Percentiles rank a stretch among this genome's conserved stretches.
Conservation (phyloP, 2,888 invertebrate species). For the Apodemia duryi region DNA sequence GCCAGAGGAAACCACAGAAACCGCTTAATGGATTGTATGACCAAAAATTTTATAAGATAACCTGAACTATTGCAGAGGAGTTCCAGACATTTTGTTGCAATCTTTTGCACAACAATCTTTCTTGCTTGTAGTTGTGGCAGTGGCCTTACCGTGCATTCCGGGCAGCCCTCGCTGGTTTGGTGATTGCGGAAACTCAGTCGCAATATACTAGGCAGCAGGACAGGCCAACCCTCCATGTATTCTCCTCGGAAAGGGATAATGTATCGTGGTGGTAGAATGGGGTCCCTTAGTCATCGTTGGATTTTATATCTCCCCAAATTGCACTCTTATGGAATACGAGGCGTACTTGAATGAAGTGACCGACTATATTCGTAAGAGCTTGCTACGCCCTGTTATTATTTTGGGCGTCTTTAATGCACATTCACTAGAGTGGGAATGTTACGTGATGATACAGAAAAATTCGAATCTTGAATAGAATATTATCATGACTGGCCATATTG, state of each 20-base stretch:
- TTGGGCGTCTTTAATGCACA: conserved; percentile 10
- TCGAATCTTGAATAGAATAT: no score
- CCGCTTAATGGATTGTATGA: no score
- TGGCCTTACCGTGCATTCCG: no score
- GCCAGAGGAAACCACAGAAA: no score
- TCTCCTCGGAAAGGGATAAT: background rate
- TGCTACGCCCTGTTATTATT: background rate
- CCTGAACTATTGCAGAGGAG: background rate
- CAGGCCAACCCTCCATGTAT: background rate
- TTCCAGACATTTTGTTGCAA: no score
- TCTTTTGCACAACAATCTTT: no score
- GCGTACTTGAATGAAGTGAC: conserved; percentile 2
- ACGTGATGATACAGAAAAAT: background rate
- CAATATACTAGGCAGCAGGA: conserved; percentile 2
- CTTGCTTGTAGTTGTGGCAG: no score
- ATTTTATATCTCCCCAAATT: conserved; percentile 12
- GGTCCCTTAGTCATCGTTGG: background rate
- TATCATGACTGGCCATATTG: no score
- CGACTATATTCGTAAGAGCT: background rate
- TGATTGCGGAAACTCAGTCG: background rate
- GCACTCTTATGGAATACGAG: background rate
- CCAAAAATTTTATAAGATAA: no score
- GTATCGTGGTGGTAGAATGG: conserved; percentile 10
- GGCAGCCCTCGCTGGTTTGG: no score
- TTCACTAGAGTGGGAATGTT: background rate